phyloP scores from a whole-genome alignment of 2,888 invertebrate species.

The Ferdinandea cuprea region DNA sequence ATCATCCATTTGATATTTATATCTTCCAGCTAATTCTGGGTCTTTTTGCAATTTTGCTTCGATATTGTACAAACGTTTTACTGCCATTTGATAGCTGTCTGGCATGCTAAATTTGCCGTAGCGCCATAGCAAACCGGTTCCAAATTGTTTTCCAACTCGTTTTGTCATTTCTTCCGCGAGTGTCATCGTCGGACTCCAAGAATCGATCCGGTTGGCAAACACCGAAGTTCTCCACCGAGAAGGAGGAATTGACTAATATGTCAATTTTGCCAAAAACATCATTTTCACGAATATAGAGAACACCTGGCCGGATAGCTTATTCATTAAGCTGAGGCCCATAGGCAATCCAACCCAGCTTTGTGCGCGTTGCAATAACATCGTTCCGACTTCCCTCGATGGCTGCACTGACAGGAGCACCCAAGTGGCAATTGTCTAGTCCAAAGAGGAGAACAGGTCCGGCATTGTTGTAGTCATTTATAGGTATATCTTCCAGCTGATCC shows the following conservation, averaged over 20 bases:
- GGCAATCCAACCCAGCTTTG: too few relatives aligned
- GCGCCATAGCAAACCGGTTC: slow-evolving; percentile 64
- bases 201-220: neutral
- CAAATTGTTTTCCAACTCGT: slow-evolving; percentile 40
- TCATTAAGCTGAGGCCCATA: too few relatives aligned
- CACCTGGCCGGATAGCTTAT: slow-evolving; percentile 4
- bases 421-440: slow-evolving; percentile 18
- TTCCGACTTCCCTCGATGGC: too few relatives aligned
- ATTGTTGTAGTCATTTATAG: neutral
- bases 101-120: slow-evolving; percentile 30
- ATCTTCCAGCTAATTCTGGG: slow-evolving; percentile 42
- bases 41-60: slow-evolving; percentile 59
- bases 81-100: slow-evolving; percentile 59
- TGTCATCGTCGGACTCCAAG: slow-evolving; percentile 43
- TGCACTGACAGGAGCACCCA: slow-evolving; percentile 5
- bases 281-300: slow-evolving; percentile 41
- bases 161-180: slow-evolving; percentile 19
- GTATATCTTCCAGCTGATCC: slow-evolving; percentile 4
- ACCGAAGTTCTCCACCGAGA: slow-evolving; percentile 49
- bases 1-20: slow-evolving; percentile 42
- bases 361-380: slow-evolving; percentile 11
- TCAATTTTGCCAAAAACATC: slow-evolving; percentile 13
- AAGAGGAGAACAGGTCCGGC: slow-evolving; percentile 4
- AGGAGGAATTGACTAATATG: slow-evolving; percentile 36
- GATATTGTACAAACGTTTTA: slow-evolving; percentile 46